Evolutionary conservation across 2,113 vertebrate genomes (phyloP).

Genomic region (Hippocampus comes): DNA sequence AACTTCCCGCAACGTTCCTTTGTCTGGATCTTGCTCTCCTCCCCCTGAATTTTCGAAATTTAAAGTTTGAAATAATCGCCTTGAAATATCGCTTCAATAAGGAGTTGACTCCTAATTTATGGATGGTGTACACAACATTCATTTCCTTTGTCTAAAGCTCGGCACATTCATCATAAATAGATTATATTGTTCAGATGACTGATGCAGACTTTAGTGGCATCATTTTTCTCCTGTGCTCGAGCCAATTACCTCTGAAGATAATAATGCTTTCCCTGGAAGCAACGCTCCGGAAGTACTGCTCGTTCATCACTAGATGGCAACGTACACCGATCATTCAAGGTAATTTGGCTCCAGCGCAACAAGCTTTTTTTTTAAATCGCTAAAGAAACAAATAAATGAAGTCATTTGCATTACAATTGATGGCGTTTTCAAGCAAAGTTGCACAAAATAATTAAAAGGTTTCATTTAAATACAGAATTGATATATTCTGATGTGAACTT

Average conservation of each 20-base stretch:
- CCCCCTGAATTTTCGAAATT: not conserved
- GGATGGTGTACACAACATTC: constrained; percentile 7
- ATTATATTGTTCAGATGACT: constrained; percentile 21
- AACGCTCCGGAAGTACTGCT: not conserved
- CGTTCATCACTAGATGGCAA: constrained; percentile 51
- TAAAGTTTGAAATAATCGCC: constrained; percentile 4
- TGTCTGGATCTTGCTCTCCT: not conserved
- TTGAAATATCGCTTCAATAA: constrained; percentile 33
- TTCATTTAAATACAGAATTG: too few species aligned
- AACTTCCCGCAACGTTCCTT: too few species aligned
- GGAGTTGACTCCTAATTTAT: constrained; percentile 11
- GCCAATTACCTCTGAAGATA: constrained; percentile 11
- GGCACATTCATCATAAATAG: constrained; percentile 21
- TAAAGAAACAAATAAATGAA: too few species aligned
- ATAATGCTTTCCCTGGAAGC: constrained; percentile 1
- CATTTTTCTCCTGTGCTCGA: constrained; percentile 15
- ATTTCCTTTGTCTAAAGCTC: constrained; percentile 16
- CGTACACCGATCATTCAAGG: constrained; percentile 5
- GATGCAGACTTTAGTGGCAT: constrained; percentile 16
- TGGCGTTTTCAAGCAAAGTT: too few species aligned
- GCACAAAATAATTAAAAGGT: too few species aligned
- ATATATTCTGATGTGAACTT: too few species aligned
- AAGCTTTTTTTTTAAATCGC: too few species aligned
- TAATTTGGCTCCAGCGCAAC: too few species aligned
- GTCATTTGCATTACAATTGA: too few species aligned